Evolutionary conservation across 2,113 vertebrate species (phyloP).

Genomic region (Mystacornis crossleyi): DNA sequence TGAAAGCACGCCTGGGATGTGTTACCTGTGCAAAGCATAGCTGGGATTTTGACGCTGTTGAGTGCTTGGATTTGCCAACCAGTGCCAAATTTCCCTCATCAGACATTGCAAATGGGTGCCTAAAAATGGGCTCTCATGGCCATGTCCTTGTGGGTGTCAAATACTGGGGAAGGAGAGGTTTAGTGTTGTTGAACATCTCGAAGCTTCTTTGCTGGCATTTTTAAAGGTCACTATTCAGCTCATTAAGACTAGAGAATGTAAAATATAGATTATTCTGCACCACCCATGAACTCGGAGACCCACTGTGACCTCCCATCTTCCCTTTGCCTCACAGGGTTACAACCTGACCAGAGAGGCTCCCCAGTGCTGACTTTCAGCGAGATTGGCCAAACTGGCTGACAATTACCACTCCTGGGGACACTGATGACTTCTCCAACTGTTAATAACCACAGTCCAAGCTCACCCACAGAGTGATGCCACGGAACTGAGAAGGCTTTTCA

Average conservation of each 20-base stretch:
- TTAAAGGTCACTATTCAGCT: constrained; percentile 33
- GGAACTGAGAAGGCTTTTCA: not conserved
- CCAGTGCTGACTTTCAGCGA: not conserved
- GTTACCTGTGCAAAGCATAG: not conserved
- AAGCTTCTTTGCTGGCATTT: constrained; percentile 7
- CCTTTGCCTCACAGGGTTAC: not conserved
- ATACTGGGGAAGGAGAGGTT: not conserved
- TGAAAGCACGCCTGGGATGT: not conserved
- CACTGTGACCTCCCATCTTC: not conserved
- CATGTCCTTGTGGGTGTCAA: not conserved
- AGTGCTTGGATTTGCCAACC: not conserved
- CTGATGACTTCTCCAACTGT: not conserved
- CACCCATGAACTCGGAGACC: fast-evolving
- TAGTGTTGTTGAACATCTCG: not conserved
- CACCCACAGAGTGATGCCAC: not conserved
- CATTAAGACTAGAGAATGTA: not conserved
- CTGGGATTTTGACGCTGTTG: not conserved
- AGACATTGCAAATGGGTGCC: not conserved
- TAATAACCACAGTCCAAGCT: not conserved
- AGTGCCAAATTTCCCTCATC: fast-evolving
- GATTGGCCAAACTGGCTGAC: not conserved
- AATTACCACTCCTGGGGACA: not conserved
- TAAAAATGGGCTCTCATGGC: not conserved
- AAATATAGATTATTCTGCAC: not conserved
- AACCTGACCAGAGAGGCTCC: not conserved